Percentiles rank a stretch among this genome's conserved stretches.
These are phyloP conservation scores for Rhyacophila evoluta DNA, from an alignment of 2,888 invertebrate genomes.

Conservation along the genomic window DNA sequence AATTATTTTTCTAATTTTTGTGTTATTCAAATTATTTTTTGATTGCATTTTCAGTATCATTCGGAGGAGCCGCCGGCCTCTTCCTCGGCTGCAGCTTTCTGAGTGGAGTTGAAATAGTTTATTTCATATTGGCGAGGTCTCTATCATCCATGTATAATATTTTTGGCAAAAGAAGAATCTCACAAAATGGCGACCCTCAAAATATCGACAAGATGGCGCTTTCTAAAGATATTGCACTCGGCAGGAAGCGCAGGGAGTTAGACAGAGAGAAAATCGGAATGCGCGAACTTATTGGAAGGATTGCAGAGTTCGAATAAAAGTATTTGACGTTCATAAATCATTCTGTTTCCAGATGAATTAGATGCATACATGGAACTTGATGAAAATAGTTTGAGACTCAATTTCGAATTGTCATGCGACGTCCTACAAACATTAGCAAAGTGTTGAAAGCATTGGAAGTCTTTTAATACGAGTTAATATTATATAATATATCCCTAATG, in stretches of 20 bases:
- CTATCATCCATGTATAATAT: not conserved
- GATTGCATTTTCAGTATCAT: slow-evolving; percentile 72
- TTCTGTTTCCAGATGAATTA: no score
- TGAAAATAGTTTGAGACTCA: no score
- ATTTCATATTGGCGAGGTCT: slow-evolving; percentile 63
- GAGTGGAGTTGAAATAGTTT: slow-evolving; percentile 72
- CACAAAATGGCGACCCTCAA: not conserved
- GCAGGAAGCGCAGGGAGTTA: not conserved
- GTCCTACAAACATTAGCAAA: no score
- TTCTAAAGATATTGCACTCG: not conserved
- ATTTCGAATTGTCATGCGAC: no score
- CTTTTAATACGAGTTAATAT: no score
- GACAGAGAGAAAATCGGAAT: not conserved
- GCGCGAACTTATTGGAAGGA: not conserved
- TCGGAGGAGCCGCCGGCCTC: slow-evolving; percentile 74
- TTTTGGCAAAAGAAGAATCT: not conserved
- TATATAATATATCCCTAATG: no score
- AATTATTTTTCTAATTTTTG: no score
- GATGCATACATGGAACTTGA: no score
- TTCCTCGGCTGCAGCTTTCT: slow-evolving; percentile 76
- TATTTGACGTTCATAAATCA: no score
- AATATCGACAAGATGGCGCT: not conserved
- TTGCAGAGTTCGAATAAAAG: not conserved
- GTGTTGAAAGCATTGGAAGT: no score
- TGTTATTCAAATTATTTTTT: not conserved